Conservation (phyloP, 2,797 vertebrate genomes). For the Heliangelus exortis region DNA sequence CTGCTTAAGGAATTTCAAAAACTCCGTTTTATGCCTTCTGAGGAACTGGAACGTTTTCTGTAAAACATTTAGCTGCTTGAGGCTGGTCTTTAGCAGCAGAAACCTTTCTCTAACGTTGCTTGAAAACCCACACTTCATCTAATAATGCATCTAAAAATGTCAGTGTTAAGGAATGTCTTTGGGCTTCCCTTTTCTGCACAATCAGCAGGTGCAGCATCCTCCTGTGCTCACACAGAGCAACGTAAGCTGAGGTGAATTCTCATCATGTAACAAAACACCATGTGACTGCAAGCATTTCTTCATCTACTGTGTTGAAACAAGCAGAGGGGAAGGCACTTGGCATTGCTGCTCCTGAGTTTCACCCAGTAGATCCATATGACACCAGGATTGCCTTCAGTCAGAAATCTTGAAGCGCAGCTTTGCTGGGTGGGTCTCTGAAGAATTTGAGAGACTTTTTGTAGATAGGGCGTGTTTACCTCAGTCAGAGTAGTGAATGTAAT, state of each 20-base stretch:
- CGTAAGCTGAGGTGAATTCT: background rate
- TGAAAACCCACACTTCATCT: background rate
- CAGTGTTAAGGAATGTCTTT: background rate
- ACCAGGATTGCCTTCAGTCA: constrained; percentile 72
- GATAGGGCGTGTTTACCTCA: constrained; percentile 68
- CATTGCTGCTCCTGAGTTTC: constrained; percentile 45
- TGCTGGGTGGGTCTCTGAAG: constrained; percentile 85
- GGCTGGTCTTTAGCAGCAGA: background rate
- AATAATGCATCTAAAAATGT: background rate
- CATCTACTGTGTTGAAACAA: constrained; percentile 55
- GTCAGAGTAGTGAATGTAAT: background rate
- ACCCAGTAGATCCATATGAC: constrained; percentile 41
- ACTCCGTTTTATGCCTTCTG: background rate
- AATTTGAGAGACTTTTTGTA: constrained; percentile 76
- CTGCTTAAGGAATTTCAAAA: background rate
- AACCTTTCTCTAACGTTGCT: background rate
- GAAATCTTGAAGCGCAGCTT: constrained; percentile 83
- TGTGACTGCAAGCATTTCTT: constrained; percentile 29
- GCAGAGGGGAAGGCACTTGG: background rate
- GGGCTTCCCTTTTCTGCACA: background rate
- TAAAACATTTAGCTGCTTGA: background rate
- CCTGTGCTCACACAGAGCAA: fast-evolving
- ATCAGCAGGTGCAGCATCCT: background rate
- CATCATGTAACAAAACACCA: background rate
- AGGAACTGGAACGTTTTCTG: background rate